Percentiles rank a stretch among this genome's conserved stretches.
Conservation (phyloP, 2,888 invertebrate genomes). For the Gnatocerus cornutus region DNA sequence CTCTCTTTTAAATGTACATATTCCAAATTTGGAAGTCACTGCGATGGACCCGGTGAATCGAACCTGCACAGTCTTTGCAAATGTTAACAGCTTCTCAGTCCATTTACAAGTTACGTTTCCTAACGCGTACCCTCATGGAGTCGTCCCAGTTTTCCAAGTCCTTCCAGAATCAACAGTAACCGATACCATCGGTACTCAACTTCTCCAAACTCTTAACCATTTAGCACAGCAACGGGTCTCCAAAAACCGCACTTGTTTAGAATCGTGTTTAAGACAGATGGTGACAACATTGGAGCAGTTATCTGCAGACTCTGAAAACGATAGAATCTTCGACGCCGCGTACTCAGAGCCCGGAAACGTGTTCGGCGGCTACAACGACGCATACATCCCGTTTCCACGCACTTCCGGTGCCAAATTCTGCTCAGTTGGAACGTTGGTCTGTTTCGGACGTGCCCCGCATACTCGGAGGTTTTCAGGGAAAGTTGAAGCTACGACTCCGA, state of each 20-base stretch:
- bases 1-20: constrained; percentile 82
- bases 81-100: constrained; percentile 73
- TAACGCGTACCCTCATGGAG: constrained; percentile 81
- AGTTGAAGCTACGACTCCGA: constrained; percentile 85
- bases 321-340: constrained; percentile 61
- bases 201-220: constrained; percentile 86
- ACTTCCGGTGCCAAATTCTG: constrained; percentile 96
- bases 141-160: constrained; percentile 80
- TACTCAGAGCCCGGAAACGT: constrained; percentile 60
- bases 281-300: constrained; percentile 78
- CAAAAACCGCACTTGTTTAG: constrained; percentile 89
- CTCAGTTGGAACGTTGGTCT: constrained; percentile 88
- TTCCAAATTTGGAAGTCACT: constrained; percentile 80
- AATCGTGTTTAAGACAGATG: constrained; percentile 87
- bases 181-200: constrained; percentile 80
- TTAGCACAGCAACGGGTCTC: constrained; percentile 88
- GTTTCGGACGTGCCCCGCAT: constrained; percentile 84
- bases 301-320: constrained; percentile 74
- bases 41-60: constrained; percentile 73
- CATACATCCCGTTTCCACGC: constrained; percentile 94
- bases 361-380: constrained; percentile 76
- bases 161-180: constrained; percentile 79
- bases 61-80: constrained; percentile 75
- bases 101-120: constrained; percentile 82
- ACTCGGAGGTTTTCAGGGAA: constrained; percentile 81